Conservation (phyloP, 1,140 invertebrate species). For the Ruditapes philippinarum region DNA sequence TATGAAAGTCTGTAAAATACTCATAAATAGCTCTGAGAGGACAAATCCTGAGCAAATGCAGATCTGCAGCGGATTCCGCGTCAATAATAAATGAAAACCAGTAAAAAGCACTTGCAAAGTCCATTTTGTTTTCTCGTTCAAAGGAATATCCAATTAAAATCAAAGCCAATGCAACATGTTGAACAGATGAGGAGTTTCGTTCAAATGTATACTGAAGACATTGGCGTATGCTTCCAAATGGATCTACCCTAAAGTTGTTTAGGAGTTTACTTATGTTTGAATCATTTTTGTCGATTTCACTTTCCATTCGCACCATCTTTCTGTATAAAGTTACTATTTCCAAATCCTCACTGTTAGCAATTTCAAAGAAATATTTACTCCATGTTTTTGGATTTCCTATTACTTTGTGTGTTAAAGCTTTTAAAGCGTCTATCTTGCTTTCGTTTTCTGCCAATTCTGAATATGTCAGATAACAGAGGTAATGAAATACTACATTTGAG, state of each 20-base stretch:
- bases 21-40: too few species aligned
- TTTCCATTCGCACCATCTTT: too few species aligned
- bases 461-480: background rate
- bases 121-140: background rate
- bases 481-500: background rate
- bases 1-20: too few species aligned
- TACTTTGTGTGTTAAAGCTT: background rate
- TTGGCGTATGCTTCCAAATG: background rate
- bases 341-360: background rate
- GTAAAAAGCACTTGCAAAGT: background rate
- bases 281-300: too few species aligned
- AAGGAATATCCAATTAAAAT: background rate
- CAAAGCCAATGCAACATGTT: background rate
- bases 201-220: background rate
- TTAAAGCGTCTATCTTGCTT: too few species aligned
- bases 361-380: background rate
- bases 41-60: background rate
- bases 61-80: background rate
- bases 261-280: too few species aligned
- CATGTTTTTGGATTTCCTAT: background rate
- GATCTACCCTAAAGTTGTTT: background rate
- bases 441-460: background rate
- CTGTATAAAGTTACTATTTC: too few species aligned
- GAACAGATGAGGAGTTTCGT: background rate
- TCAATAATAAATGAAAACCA: background rate